Base-by-base conservation (phyloP, 2,888 invertebrate genomes). In the Leistus spinibarbis region DNA sequence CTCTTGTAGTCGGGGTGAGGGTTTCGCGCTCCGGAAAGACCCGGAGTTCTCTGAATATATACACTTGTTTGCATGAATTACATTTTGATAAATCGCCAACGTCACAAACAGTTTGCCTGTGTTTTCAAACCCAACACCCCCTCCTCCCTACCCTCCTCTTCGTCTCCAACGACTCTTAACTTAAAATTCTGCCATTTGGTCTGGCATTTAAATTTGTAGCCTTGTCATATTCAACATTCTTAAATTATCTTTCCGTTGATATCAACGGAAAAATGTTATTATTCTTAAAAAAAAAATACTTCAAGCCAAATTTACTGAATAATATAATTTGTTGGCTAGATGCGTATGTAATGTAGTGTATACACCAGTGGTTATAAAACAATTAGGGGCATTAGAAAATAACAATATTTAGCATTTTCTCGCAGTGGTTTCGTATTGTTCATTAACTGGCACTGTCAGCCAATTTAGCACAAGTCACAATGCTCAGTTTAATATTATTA, bases 51-150 rank as follows among this genome's bases (percentile, higher is more conserved):
- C 10, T 40, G 40, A 40, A 40, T 40, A 40, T 40, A 68, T 68
- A 54, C 68, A 62, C 62, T 69, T 69, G 69, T 69, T 69, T 69
- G 69, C 69, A 69, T 69, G 69, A 69, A 69, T 69, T 69, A 69
- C 69, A 69, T 69, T 69, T 60, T 69, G 69, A 69, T 69, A 69
- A 69, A 69, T 69, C 22, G 69, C 53, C 20, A 16, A 10, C 69
- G 69, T 69, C 69, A 69, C 69, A 68, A 68, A 68, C 68, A 68
- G 22, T 68, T 68, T 57, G 23, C 54, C 68, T 2, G 40, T 40
- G 40, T 40, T 40, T 7, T 3, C 40, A 40, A 40, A 7, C 40
- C 40, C 1, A 7, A 10, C 7, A 40, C 40, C 40, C 40, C 1
- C 40, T 40, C 7, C 24, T 24, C 24, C 7, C 24, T 24, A 24